Conservation (phyloP, 1,140 invertebrate species). For the Tetramorium alpestre region DNA sequence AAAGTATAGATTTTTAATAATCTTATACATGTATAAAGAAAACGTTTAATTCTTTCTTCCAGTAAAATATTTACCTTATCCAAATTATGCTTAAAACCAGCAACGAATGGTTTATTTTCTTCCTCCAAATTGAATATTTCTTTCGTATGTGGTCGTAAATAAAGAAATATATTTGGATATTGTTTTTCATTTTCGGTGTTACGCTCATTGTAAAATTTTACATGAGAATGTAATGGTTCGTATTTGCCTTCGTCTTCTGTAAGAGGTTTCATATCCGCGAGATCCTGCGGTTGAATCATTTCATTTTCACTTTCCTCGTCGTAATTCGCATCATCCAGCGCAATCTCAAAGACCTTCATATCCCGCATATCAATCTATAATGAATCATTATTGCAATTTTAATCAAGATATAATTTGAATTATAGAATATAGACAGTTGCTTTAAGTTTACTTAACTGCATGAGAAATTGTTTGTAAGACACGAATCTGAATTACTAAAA, state of each 20-base stretch:
- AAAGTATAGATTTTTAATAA: not conserved
- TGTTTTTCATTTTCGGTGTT: conserved; percentile 43
- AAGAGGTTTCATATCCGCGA: conserved; percentile 64
- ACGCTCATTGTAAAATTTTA: conserved; percentile 75
- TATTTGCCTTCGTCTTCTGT: conserved; percentile 73
- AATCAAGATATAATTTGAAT: conserved; percentile 3
- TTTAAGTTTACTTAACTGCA: conserved; percentile 63
- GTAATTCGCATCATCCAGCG: conserved; percentile 73
- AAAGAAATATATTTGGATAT: conserved; percentile 25
- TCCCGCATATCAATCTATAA: conserved; percentile 71
- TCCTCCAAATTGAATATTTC: conserved; percentile 56
- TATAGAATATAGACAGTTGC: not conserved
- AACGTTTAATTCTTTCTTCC: not conserved
- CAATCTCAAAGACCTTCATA: conserved; percentile 72
- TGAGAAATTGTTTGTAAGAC: conserved; percentile 63
- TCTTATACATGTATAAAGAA: not conserved
- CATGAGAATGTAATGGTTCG: conserved; percentile 76
- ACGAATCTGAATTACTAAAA: conserved; percentile 42
- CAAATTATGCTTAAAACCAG: conserved; percentile 75
- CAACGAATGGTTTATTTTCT: conserved; percentile 71
- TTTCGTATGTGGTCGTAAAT: conserved; percentile 53
- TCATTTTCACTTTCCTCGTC: conserved; percentile 77
- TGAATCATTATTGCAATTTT: conserved; percentile 14
- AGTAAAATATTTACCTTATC: conserved; percentile 65
- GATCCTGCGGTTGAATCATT: conserved; percentile 76